phyloP scores from a whole-genome alignment of 2,797 vertebrate genomes.

The Coccyzus lansbergi region DNA sequence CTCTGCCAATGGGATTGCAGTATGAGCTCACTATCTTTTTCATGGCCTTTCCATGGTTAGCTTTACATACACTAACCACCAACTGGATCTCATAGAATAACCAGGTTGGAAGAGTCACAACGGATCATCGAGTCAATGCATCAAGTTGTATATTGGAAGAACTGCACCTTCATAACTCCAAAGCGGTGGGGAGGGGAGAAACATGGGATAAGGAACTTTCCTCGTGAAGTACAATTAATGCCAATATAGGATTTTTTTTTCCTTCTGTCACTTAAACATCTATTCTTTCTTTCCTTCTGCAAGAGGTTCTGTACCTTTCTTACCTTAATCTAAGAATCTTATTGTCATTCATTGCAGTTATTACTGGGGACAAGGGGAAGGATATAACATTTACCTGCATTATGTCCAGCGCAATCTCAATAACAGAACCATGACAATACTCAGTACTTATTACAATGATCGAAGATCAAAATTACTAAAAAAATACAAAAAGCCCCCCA shows the following conservation, averaged over 20 bases:
- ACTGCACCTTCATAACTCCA: background rate
- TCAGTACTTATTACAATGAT: fast-evolving
- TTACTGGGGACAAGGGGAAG: background rate
- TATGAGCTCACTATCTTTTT: background rate
- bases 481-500: background rate
- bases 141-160: background rate
- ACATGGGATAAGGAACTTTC: background rate
- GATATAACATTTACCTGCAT: background rate
- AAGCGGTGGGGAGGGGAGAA: background rate
- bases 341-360: background rate
- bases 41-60: background rate
- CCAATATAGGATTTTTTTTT: background rate
- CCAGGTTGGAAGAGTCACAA: no score
- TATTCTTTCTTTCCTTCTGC: background rate
- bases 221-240: background rate
- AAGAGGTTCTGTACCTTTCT: background rate
- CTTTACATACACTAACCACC: background rate
- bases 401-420: background rate
- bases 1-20: background rate
- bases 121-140: no score
- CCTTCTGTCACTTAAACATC: background rate
- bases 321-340: background rate
- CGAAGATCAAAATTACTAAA: background rate
- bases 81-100: background rate
- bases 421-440: background rate